A percentile compares a stretch with the other conserved stretches of the same genome.
Conservation (phyloP, 1,140 invertebrate genomes). For the Holotrichia oblita region DNA sequence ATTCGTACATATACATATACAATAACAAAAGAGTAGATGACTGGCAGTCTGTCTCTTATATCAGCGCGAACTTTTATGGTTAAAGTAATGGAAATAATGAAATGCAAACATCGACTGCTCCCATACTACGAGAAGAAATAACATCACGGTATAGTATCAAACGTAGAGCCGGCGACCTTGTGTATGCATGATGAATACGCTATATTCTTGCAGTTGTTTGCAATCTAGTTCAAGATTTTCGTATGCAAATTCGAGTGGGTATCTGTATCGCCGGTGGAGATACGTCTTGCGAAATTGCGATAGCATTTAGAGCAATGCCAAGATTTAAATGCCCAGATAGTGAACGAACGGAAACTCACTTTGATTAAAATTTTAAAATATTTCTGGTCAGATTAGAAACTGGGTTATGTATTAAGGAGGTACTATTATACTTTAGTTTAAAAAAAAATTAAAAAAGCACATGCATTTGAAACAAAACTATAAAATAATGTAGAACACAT, state of each 20-base stretch:
- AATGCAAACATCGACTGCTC: slow-evolving; percentile 14
- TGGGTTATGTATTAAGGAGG: not conserved
- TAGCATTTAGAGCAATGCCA: slow-evolving; percentile 4
- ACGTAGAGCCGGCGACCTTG: not conserved
- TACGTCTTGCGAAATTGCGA: not conserved
- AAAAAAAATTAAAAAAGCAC: too few species aligned
- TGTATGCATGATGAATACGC: not conserved
- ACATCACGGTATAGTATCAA: not conserved
- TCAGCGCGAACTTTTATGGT: not conserved
- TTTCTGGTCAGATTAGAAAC: not conserved
- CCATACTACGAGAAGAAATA: not conserved
- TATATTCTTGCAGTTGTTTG: not conserved
- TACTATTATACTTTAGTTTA: too few species aligned
- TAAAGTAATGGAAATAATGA: slow-evolving; percentile 25
- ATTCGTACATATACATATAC: too few species aligned
- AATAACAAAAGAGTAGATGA: too few species aligned
- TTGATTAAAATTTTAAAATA: not conserved
- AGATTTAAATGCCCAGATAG: not conserved
- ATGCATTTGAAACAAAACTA: too few species aligned
- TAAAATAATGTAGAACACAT: too few species aligned
- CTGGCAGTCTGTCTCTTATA: too few species aligned
- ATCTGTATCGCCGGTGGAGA: not conserved
- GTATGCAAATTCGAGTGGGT: not conserved
- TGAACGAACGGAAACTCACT: not conserved
- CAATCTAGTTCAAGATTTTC: slow-evolving; percentile 19